phyloP scores from a whole-genome alignment of 2,888 invertebrate genomes.

The Conchocele bisecta region DNA sequence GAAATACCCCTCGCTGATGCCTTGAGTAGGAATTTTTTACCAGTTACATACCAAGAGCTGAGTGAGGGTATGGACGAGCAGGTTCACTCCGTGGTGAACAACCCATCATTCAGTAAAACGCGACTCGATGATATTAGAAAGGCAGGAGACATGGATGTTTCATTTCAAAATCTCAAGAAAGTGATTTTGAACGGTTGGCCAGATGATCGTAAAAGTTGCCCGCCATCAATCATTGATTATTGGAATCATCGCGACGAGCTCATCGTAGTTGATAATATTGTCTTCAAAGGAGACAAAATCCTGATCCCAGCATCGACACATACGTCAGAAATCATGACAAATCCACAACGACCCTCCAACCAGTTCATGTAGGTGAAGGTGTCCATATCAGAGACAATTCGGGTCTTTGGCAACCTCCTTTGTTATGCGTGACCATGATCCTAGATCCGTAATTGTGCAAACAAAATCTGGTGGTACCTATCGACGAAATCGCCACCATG shows the following conservation, averaged over 20 bases:
- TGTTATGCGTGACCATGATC: no score
- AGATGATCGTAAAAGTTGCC: slow-evolving; percentile 7
- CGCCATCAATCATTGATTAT: slow-evolving; percentile 10
- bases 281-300: slow-evolving; percentile 30
- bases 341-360: no score
- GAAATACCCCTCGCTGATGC: slow-evolving; percentile 31
- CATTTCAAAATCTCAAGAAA: slow-evolving; percentile 3
- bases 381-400: no score
- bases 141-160: slow-evolving; percentile 28
- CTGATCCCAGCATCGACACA: slow-evolving; percentile 27
- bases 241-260: slow-evolving; percentile 30
- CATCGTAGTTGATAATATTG: neutral
- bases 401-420: no score
- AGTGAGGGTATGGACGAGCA: slow-evolving; percentile 35
- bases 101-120: slow-evolving; percentile 34
- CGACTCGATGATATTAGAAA: slow-evolving; percentile 40
- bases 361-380: no score
- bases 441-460: no score
- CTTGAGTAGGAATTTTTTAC: slow-evolving; percentile 25
- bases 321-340: no score
- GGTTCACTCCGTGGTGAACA: slow-evolving; percentile 40
- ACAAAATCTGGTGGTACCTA: no score
- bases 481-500: no score
- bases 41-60: slow-evolving; percentile 35
- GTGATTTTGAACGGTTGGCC: slow-evolving; percentile 21